Conservation (phyloP, 2,888 invertebrate genomes). For the Drosophila meridionalis region DNA sequence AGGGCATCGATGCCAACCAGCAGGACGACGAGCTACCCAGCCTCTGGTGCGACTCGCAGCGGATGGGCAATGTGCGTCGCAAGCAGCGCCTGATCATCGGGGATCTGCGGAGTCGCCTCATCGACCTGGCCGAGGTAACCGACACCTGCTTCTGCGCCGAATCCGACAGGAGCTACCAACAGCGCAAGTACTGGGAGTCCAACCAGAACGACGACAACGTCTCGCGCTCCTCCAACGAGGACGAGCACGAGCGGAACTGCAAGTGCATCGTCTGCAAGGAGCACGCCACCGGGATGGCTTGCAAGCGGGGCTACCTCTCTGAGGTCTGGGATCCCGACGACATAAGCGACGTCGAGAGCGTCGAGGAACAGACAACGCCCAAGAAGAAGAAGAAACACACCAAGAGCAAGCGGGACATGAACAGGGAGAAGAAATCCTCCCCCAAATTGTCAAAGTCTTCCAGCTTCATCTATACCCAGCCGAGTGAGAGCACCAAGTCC, state of each 20-base stretch:
- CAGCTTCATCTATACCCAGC: background rate
- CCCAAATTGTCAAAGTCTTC: background rate
- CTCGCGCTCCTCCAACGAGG: no score
- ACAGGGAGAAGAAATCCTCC: background rate
- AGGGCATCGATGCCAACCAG: constrained; percentile 43
- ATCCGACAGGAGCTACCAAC: constrained; percentile 22
- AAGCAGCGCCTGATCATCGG: constrained; percentile 68
- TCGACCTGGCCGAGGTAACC: constrained; percentile 31
- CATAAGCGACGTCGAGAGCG: fast-evolving
- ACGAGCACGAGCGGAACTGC: constrained; percentile 21
- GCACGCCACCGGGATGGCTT: background rate
- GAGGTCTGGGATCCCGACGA: constrained; percentile 23
- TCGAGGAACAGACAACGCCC: no score
- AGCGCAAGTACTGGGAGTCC: background rate
- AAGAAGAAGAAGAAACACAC: constrained; percentile 16
- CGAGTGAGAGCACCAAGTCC: background rate
- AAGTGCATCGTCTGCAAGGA: constrained; percentile 24
- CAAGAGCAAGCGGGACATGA: background rate
- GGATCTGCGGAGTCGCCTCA: constrained; percentile 58
- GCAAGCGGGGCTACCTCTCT: constrained; percentile 16
- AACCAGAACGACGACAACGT: fast-evolving
- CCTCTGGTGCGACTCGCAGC: constrained; percentile 55
- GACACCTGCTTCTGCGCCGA: constrained; percentile 13
- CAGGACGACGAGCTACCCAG: constrained; percentile 58
- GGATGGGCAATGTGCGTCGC: constrained; percentile 65